A percentile compares a stretch with the other conserved stretches of the same genome.
phyloP scores from a whole-genome alignment of 2,797 vertebrate genomes.

The Argyrosomus regius region DNA sequence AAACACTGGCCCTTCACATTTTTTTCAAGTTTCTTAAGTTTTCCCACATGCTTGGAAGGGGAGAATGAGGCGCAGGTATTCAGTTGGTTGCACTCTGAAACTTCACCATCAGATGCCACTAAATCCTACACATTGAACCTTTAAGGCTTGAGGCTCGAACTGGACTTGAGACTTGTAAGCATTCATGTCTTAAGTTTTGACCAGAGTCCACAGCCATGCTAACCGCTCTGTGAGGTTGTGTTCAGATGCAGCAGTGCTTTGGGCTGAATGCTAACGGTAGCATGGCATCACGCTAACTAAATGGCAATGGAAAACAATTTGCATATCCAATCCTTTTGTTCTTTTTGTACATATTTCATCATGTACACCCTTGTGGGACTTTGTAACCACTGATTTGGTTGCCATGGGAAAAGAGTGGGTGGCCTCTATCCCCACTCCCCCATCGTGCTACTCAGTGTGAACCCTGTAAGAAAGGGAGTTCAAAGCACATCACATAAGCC shows the following conservation, averaged over 20 bases:
- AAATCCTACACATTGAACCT: too few species aligned
- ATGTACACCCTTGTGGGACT: neutral
- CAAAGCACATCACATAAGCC: neutral
- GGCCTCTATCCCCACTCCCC: constrained; percentile 27
- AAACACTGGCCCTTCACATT: too few species aligned
- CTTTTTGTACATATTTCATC: neutral
- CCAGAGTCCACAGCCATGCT: neutral
- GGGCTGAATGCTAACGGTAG: neutral
- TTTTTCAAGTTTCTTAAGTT: too few species aligned
- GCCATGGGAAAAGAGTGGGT: constrained; percentile 67
- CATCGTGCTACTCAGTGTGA: constrained; percentile 15
- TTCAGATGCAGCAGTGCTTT: neutral
- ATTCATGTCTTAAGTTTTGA: neutral
- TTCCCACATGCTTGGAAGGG: too few species aligned
- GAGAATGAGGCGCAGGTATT: too few species aligned
- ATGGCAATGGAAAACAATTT: neutral
- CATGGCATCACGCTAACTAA: neutral
- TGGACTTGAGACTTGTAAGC: neutral
- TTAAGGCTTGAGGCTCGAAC: neutral
- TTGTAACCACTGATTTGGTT: constrained; percentile 36
- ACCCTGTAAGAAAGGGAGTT: constrained; percentile 17
- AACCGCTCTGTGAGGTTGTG: neutral
- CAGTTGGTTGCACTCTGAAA: too few species aligned
- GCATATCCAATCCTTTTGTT: neutral
- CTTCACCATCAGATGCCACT: too few species aligned